A percentile compares a stretch with the other conserved stretches of the same genome.
Evolutionary conservation across 2,888 invertebrate genomes (phyloP).

Genomic region (Taenaris catops): DNA sequence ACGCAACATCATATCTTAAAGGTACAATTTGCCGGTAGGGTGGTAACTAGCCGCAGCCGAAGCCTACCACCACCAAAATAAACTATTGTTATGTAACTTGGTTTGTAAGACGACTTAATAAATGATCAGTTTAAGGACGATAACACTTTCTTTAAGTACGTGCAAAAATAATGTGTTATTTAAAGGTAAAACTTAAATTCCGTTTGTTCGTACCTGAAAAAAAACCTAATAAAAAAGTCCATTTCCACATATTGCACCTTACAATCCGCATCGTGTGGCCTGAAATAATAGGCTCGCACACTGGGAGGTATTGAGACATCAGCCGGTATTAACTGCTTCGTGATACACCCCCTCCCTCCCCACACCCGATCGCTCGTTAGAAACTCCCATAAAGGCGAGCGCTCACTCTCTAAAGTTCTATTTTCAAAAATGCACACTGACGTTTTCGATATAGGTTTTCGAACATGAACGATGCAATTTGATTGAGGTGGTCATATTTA

Average conservation of each 20-base stretch:
- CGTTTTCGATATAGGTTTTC: conserved; percentile 10
- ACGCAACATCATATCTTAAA: too few relatives aligned
- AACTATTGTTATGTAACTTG: too few relatives aligned
- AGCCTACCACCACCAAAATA: too few relatives aligned
- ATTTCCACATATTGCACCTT: conserved; percentile 36
- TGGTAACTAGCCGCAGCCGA: too few relatives aligned
- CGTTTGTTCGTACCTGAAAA: too few relatives aligned
- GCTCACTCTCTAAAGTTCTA: conserved; percentile 17
- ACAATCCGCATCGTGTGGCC: conserved; percentile 63
- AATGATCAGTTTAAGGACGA: too few relatives aligned
- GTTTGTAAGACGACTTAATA: too few relatives aligned
- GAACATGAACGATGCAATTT: conserved; percentile 13
- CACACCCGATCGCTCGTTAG: conserved; percentile 27
- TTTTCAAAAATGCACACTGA: conserved; percentile 17
- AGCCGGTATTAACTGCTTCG: conserved; percentile 55
- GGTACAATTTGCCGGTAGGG: too few relatives aligned
- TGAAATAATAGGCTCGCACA: conserved; percentile 77
- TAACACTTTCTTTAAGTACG: too few relatives aligned
- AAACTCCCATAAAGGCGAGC: conserved; percentile 18
- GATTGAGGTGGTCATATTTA: conserved; percentile 10
- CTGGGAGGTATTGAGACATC: conserved; percentile 81
- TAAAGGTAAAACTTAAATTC: too few relatives aligned
- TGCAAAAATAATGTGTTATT: too few relatives aligned
- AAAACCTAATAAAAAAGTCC: too few relatives aligned
- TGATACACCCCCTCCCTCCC: conserved; percentile 27